These are phyloP conservation scores for Acrocyrtus sp. DNA, from an alignment of 2,888 invertebrate species.

Conservation along the genomic window DNA sequence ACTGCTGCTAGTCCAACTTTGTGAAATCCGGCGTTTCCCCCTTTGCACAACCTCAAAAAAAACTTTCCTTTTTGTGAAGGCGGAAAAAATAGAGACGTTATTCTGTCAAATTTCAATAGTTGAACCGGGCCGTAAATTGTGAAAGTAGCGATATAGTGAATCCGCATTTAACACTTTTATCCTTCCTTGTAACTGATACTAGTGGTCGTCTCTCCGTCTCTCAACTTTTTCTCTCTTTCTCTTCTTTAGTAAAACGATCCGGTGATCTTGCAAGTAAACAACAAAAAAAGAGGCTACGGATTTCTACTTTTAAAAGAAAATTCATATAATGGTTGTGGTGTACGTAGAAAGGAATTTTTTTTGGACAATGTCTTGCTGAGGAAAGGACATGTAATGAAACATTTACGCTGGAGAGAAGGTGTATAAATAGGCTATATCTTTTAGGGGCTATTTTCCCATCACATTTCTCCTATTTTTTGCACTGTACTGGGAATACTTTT, in stretches of 20 bases:
- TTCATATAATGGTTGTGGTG: neutral
- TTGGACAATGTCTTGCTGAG: constrained; percentile 15
- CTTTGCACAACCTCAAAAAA: too few relatives aligned
- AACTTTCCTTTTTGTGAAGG: too few relatives aligned
- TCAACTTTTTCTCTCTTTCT: too few relatives aligned
- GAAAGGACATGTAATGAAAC: constrained; percentile 1
- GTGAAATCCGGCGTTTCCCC: too few relatives aligned
- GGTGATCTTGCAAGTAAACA: too few relatives aligned
- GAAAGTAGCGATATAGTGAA: constrained; percentile 50
- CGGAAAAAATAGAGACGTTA: constrained; percentile 9
- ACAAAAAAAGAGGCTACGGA: too few relatives aligned
- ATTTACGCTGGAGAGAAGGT: neutral
- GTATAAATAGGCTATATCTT: neutral
- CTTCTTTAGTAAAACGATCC: too few relatives aligned
- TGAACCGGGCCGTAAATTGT: constrained; percentile 59
- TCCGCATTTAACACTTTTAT: constrained; percentile 56
- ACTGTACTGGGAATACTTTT: neutral
- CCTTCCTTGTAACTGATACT: constrained; percentile 37
- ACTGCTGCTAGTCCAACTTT: too few relatives aligned
- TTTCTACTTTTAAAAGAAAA: neutral
- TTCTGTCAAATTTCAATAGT: constrained; percentile 59
- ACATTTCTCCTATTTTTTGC: neutral
- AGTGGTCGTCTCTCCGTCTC: too few relatives aligned
- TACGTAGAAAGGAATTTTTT: constrained; percentile 27
- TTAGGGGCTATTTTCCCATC: neutral